Conservation (phyloP, 2,888 invertebrate species). For the Timandra comae region DNA sequence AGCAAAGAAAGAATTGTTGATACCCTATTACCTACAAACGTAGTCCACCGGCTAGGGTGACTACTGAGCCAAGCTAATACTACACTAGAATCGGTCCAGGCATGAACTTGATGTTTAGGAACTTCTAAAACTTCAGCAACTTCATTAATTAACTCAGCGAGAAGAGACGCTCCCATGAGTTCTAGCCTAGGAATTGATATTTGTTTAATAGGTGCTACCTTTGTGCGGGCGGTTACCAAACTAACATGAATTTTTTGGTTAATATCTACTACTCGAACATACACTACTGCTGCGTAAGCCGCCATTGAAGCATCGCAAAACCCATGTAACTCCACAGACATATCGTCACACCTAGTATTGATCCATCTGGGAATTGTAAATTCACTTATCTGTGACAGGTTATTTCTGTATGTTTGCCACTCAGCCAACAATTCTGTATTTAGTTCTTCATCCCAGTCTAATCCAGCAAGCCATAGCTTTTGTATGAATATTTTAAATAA, state of each 20-base stretch:
- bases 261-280: neutral
- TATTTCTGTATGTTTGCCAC: too few species aligned
- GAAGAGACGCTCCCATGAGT: slow-evolving; percentile 7
- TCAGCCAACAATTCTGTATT: too few species aligned
- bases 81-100: slow-evolving; percentile 13
- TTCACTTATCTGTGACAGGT: too few species aligned
- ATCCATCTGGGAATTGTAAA: too few species aligned
- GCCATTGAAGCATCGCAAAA: neutral
- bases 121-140: slow-evolving; percentile 6
- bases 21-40: slow-evolving; percentile 11
- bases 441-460: too few species aligned
- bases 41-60: neutral
- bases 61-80: slow-evolving; percentile 7
- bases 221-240: neutral
- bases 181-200: slow-evolving; percentile 2
- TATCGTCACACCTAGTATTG: too few species aligned
- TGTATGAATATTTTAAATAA: too few species aligned
- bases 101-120: slow-evolving; percentile 1
- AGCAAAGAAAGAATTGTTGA: slow-evolving; percentile 9
- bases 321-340: too few species aligned
- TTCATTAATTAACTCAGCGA: slow-evolving; percentile 7
- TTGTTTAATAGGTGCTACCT: neutral
- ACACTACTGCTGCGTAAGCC: neutral
- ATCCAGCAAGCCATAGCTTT: too few species aligned
- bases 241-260: neutral